A percentile compares a stretch with the other conserved stretches of the same genome.
phyloP scores from a whole-genome alignment of 2,888 invertebrate genomes.

The Melanargia galathea region DNA sequence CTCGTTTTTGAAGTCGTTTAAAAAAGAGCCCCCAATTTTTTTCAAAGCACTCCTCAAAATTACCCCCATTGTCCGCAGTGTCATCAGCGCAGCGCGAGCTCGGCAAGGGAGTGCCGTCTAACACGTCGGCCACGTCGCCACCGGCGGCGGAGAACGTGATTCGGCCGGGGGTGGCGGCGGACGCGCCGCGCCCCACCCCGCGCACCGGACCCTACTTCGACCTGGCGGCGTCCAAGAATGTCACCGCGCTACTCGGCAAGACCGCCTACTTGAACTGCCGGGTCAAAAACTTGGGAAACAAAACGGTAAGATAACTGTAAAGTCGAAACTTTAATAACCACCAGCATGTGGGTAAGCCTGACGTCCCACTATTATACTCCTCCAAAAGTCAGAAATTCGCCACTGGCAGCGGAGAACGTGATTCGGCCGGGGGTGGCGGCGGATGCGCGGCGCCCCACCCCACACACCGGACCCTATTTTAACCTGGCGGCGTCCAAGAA shows the following conservation, averaged over 20 bases:
- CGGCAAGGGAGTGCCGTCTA: slow-evolving; percentile 65
- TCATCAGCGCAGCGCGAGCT: slow-evolving; percentile 77
- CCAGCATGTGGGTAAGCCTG: no score
- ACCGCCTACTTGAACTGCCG: slow-evolving; percentile 95
- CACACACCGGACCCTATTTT: slow-evolving; percentile 88
- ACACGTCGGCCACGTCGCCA: slow-evolving; percentile 69
- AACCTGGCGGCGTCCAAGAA: slow-evolving; percentile 88
- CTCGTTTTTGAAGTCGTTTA: no score
- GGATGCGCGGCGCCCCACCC: slow-evolving; percentile 71
- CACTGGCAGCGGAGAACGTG: slow-evolving; percentile 80
- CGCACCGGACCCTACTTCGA: slow-evolving; percentile 90
- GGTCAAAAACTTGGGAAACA: slow-evolving; percentile 94
- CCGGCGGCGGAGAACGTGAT: slow-evolving; percentile 81
- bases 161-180: slow-evolving; percentile 60
- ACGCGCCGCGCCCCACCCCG: slow-evolving; percentile 73
- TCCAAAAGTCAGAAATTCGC: slow-evolving; percentile 44
- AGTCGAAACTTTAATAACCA: no score
- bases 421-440: slow-evolving; percentile 64
- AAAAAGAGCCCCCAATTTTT: no score
- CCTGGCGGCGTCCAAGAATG: slow-evolving; percentile 86
- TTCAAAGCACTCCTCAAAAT: neutral
- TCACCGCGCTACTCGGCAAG: slow-evolving; percentile 92
- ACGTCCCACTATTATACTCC: no score
- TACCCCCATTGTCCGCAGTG: slow-evolving; percentile 50
- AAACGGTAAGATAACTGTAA: no score